Evolutionary conservation across 2,113 vertebrate genomes (phyloP).

Genomic region (Bos javanicus): DNA sequence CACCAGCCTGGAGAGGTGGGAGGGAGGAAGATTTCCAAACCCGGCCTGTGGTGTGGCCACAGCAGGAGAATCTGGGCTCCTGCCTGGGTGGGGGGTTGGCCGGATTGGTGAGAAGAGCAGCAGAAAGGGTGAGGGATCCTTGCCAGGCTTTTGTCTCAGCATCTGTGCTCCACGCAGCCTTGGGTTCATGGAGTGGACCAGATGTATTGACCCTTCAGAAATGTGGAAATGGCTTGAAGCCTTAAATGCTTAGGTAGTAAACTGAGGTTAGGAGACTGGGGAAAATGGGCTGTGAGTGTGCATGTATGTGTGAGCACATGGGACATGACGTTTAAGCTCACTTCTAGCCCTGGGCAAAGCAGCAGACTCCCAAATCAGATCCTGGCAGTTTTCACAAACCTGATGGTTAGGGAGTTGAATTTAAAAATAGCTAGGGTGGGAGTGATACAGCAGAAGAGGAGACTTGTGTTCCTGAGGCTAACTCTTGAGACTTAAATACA

Average conservation of each 20-base stretch:
- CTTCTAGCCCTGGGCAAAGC: background rate
- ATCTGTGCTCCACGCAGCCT: no score
- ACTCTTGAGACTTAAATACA: background rate
- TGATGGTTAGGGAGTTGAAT: background rate
- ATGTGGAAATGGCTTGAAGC: background rate
- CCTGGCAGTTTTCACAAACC: background rate
- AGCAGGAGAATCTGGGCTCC: no score
- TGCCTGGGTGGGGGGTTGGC: no score
- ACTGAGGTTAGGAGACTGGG: background rate
- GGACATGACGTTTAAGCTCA: background rate
- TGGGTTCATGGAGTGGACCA: no score
- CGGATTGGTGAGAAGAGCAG: no score
- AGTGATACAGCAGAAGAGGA: background rate
- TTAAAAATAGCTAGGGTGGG: background rate
- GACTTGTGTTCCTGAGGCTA: background rate
- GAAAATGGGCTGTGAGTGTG: background rate
- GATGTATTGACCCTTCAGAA: rapidly evolving
- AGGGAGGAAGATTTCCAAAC: rapidly evolving
- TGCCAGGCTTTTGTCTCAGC: rapidly evolving
- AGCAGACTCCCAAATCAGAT: background rate
- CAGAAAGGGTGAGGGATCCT: no score
- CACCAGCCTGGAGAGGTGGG: rapidly evolving
- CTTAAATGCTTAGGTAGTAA: background rate
- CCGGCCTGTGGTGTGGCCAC: rapidly evolving
- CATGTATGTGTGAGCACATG: background rate